Evolutionary conservation across 2,888 invertebrate species (phyloP), one percentile per base, ranked within the genome.

Genomic region (Athripsodes cinereus): DNA sequence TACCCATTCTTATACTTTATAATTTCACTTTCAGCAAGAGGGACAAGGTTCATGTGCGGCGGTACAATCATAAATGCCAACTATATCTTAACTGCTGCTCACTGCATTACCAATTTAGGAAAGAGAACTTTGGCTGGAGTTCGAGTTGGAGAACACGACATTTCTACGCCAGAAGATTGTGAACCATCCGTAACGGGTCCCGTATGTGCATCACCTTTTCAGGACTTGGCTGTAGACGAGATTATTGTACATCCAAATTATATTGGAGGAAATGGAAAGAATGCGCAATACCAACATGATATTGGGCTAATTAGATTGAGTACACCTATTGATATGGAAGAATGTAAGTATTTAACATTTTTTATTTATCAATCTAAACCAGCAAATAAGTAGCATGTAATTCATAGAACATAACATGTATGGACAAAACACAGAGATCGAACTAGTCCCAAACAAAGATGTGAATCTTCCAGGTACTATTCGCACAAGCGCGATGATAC

Each of bases 61-160:
- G 84, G 81, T 6, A 76, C 82, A 0, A 72, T 84, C 1, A 81
- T 84, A 58, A 78, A 71, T 47, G 69, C 75, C 57, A 71, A 74
- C 66, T 81, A 81, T 64, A 74, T 83, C 22, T 66, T 83, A 57
- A 84, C 84, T 0, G 84, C 83, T 2, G 83, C 83, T 0, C 83
- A 84, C 65, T 84, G 84, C 64, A 78, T 82, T 1, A 69, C 75
- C 1, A 77, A 78, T 65, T 68, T 82, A 50, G 76, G 79, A 0
- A 67, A 65, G 44, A 73, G 72, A 20, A 67, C 81, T 22, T 59
- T 78, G 48, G 66, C 72, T 8, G 77, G 78, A 1, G 81, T 84
- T 2, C 72, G 86, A n/a, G 71, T 87, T 2, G 87, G 87, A 0
- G 87, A 87, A 58, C 79, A 85, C 64, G 76, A 81, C 65, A 66